Percentiles rank a stretch among this genome's conserved stretches.
Evolutionary conservation across 2,888 invertebrate species (phyloP).

Genomic region (Smittia aterrima): DNA sequence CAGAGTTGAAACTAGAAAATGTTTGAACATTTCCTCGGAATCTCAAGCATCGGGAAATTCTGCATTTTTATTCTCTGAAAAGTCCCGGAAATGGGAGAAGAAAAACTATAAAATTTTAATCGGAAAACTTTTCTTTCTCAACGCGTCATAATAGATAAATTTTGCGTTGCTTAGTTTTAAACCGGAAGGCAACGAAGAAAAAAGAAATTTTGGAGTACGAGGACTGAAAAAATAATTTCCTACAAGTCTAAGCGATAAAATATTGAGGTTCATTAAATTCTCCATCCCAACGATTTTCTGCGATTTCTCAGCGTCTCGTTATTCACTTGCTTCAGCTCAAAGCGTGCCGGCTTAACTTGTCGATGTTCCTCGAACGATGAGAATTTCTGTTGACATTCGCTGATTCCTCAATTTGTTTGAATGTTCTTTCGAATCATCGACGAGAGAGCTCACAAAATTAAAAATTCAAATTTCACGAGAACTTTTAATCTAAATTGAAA

Average conservation of each 20-base stretch:
- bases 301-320: background rate
- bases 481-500: too few relatives aligned
- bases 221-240: conserved; percentile 35
- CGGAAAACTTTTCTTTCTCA: conserved; percentile 27
- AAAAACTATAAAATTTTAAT: conserved; percentile 41
- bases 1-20: background rate
- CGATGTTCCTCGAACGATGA: background rate
- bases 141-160: background rate
- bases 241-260: conserved; percentile 28
- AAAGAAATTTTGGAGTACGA: background rate
- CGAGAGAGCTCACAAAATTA: background rate
- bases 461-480: too few relatives aligned
- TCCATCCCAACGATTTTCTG: conserved; percentile 21
- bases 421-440: background rate
- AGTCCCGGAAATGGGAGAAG: background rate
- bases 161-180: conserved; percentile 1
- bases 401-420: conserved; percentile 21
- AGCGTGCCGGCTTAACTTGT: background rate
- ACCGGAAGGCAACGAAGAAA: background rate
- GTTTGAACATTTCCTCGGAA: background rate
- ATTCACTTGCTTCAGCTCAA: background rate
- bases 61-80: conserved; percentile 21
- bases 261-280: conserved; percentile 40
- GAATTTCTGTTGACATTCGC: conserved; percentile 30
- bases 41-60: background rate